These are phyloP conservation scores for Oxytorus armatus DNA, from an alignment of 2,888 invertebrate species.

Conservation along the genomic window DNA sequence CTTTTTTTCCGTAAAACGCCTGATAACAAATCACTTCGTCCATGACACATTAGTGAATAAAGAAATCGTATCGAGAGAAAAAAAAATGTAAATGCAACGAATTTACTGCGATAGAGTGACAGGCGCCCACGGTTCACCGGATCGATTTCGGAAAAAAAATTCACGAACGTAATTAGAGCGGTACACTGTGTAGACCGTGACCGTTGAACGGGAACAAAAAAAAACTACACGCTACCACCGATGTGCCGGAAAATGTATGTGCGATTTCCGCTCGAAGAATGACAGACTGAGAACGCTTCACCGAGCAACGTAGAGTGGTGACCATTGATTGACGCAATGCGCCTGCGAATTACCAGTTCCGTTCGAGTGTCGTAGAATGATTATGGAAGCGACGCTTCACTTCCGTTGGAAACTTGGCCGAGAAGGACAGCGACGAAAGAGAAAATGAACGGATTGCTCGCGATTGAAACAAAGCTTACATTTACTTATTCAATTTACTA, in stretches of 20 bases:
- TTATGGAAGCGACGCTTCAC: too few relatives aligned
- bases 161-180: constrained; percentile 31
- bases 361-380: constrained; percentile 36
- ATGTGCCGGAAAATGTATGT: constrained; percentile 15
- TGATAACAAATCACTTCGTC: constrained; percentile 8
- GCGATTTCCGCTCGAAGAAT: constrained; percentile 31
- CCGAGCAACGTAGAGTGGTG: constrained; percentile 71
- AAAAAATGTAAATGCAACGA: constrained; percentile 4
- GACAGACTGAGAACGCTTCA: constrained; percentile 60
- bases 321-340: constrained; percentile 75
- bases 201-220: background rate
- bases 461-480: too few relatives aligned
- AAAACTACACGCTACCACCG: too few relatives aligned
- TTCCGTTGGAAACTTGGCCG: too few relatives aligned
- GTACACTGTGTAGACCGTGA: background rate
- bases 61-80: background rate
- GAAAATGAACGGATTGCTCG: too few relatives aligned
- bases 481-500: too few relatives aligned
- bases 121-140: background rate
- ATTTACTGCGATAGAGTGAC: background rate
- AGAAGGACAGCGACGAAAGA: too few relatives aligned
- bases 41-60: background rate
- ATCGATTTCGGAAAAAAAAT: constrained; percentile 38
- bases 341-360: constrained; percentile 71
- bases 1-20: constrained; percentile 4